phyloP scores from a whole-genome alignment of 2,888 invertebrate species.

The Athripsodes cinereus region DNA sequence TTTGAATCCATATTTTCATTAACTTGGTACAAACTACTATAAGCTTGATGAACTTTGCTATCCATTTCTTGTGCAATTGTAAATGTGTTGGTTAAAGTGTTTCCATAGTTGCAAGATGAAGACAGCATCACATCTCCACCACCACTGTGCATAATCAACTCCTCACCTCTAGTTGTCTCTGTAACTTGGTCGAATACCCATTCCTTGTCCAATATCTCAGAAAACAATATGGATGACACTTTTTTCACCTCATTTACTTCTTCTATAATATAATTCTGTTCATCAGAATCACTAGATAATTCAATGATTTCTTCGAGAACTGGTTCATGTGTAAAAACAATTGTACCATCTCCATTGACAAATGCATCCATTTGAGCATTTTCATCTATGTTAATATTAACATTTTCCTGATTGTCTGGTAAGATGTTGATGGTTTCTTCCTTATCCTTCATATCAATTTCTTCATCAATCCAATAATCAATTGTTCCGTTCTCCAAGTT shows the following conservation, averaged over 20 bases:
- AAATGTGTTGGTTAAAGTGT: no score
- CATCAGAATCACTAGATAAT: no score
- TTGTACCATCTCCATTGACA: not conserved
- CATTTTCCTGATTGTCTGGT: not conserved
- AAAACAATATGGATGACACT: no score
- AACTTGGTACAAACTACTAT: not conserved
- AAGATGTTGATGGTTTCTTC: not conserved
- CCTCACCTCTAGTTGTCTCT: no score
- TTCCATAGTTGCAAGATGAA: no score
- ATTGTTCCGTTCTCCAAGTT: not conserved
- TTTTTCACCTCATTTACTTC: no score
- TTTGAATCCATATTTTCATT: conserved; percentile 7
- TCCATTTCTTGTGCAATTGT: not conserved
- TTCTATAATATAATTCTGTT: no score
- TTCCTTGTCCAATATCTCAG: no score
- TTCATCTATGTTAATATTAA: not conserved
- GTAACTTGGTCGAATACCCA: no score
- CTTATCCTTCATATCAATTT: not conserved
- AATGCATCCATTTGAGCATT: not conserved
- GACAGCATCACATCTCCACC: not conserved
- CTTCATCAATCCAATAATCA: not conserved
- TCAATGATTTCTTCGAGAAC: not conserved
- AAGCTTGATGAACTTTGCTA: not conserved
- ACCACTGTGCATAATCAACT: no score
- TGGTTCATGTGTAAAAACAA: not conserved